These are phyloP conservation scores for Drosophila tanythrix DNA, from an alignment of 2,888 invertebrate species.

Conservation along the genomic window DNA sequence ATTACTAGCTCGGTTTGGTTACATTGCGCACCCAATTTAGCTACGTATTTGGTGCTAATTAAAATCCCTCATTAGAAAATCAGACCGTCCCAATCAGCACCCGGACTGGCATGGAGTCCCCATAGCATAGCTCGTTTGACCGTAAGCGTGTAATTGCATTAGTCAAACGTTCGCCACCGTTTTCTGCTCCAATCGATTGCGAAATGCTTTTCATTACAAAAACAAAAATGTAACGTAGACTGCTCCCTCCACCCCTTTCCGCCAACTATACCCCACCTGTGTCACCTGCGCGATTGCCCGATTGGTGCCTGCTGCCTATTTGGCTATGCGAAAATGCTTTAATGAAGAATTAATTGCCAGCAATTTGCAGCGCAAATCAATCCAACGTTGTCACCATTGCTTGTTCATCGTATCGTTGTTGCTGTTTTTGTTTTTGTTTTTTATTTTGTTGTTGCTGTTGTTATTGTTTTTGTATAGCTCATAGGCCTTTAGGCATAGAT, in stretches of 20 bases:
- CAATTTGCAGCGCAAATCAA: slow-evolving; percentile 83
- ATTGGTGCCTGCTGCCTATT: slow-evolving; percentile 44
- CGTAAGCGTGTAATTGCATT: slow-evolving; percentile 81
- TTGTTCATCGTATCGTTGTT: slow-evolving; percentile 18
- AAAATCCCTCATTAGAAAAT: slow-evolving; percentile 80
- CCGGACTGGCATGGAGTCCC: slow-evolving; percentile 25
- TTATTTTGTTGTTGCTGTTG: background rate
- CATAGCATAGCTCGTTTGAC: slow-evolving; percentile 66
- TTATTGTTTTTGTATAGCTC: slow-evolving; percentile 11
- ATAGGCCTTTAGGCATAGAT: slow-evolving; percentile 29
- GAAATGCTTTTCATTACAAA: slow-evolving; percentile 71
- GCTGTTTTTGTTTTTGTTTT: background rate
- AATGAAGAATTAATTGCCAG: slow-evolving; percentile 84
- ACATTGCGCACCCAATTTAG: slow-evolving; percentile 27
- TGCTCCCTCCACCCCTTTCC: background rate
- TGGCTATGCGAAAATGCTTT: slow-evolving; percentile 82
- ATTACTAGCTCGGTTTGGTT: slow-evolving; percentile 1
- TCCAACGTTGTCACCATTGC: slow-evolving; percentile 70
- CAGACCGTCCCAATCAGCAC: slow-evolving; percentile 56
- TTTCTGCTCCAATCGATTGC: slow-evolving; percentile 55
- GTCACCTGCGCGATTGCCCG: slow-evolving; percentile 10
- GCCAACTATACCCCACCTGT: background rate
- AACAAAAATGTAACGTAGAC: slow-evolving; percentile 5
- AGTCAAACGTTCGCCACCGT: slow-evolving; percentile 54
- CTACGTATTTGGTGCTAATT: slow-evolving; percentile 76